phyloP scores from a whole-genome alignment of 2,113 vertebrate species.

The Morone saxatilis region DNA sequence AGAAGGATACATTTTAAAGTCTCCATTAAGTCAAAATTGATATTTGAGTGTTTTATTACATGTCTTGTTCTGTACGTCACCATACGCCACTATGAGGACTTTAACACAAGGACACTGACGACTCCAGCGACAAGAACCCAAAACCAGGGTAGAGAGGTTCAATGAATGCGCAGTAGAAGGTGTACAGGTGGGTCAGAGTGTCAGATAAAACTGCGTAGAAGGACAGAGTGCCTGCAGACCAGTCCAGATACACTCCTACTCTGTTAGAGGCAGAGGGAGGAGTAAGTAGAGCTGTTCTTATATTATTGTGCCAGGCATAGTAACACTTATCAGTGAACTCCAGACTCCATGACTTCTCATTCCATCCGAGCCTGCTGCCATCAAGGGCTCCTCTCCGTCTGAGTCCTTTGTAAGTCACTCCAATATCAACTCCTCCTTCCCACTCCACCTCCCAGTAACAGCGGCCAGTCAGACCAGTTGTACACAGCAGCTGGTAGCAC shows the following conservation, averaged over 20 bases:
- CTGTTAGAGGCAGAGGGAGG: not conserved
- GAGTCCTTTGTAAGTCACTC: slow-evolving; percentile 1
- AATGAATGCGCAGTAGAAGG: slow-evolving; percentile 19
- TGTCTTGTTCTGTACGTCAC: too few species aligned
- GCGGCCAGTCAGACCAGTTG: not conserved
- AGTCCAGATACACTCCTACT: slow-evolving; percentile 45
- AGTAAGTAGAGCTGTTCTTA: not conserved
- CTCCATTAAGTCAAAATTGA: too few species aligned
- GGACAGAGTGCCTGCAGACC: slow-evolving; percentile 17
- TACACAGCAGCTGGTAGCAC: slow-evolving; percentile 41
- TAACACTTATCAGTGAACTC: not conserved
- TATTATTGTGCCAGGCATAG: slow-evolving; percentile 21
- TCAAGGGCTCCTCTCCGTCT: slow-evolving; percentile 6
- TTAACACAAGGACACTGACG: slow-evolving; percentile 23
- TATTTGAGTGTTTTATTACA: too few species aligned
- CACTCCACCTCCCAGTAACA: slow-evolving; percentile 52
- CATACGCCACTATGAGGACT: too few species aligned
- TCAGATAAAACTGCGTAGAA: slow-evolving; percentile 15
- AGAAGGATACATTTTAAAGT: too few species aligned
- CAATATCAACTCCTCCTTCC: slow-evolving; percentile 6
- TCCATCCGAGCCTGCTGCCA: slow-evolving; percentile 24
- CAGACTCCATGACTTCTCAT: slow-evolving; percentile 36
- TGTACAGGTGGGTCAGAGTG: slow-evolving; percentile 26
- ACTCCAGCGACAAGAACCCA: slow-evolving; percentile 21
- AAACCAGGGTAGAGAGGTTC: slow-evolving; percentile 43